These are phyloP conservation scores for Nymphalis polychloros DNA, from an alignment of 2,888 invertebrate species.

Conservation along the genomic window DNA sequence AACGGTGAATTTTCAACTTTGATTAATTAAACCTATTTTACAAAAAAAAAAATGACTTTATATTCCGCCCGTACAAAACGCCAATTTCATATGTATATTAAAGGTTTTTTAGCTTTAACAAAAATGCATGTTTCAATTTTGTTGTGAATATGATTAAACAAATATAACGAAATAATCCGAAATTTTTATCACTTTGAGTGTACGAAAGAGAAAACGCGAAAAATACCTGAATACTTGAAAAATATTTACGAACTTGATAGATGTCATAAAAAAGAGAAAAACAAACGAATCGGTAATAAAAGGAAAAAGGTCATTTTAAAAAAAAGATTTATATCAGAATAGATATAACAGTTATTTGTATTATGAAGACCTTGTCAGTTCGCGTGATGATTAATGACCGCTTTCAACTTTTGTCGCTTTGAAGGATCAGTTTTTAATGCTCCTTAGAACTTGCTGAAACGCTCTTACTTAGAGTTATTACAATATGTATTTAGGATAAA, in stretches of 20 bases:
- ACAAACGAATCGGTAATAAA: background rate
- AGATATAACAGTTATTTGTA: constrained; percentile 40
- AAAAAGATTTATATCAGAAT: constrained; percentile 23
- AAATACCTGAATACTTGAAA: background rate
- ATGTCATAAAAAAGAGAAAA: constrained; percentile 1
- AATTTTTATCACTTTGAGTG: no score
- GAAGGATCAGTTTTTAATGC: constrained; percentile 43
- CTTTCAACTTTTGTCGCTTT: constrained; percentile 39
- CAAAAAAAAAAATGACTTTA: no score
- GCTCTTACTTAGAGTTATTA: constrained; percentile 35
- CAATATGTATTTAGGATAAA: constrained; percentile 23
- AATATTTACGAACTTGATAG: background rate
- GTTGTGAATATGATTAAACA: no score
- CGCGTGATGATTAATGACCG: constrained; percentile 40
- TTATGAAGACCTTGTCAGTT: constrained; percentile 40
- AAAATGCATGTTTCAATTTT: no score
- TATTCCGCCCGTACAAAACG: no score
- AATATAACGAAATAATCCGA: no score
- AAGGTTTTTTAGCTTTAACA: no score
- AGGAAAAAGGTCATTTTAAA: constrained; percentile 7
- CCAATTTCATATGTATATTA: no score
- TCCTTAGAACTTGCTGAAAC: constrained; percentile 40
- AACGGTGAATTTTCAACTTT: no score
- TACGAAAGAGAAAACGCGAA: background rate
- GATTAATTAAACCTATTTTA: no score